Evolutionary conservation across 2,797 vertebrate genomes (phyloP).

Genomic region (Sebastes matsubarae): DNA sequence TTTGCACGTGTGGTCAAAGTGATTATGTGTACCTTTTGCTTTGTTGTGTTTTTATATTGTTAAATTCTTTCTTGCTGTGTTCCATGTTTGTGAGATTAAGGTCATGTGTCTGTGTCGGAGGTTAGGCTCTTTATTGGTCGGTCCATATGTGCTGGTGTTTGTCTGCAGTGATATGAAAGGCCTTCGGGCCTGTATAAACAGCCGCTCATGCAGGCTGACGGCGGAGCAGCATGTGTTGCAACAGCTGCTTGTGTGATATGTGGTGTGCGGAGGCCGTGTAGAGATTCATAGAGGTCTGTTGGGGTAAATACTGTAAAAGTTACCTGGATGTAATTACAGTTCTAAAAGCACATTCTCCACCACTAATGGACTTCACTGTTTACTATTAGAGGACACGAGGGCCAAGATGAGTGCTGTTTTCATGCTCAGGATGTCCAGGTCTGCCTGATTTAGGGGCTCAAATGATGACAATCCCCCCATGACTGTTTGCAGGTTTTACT

Average conservation of each 20-base stretch:
- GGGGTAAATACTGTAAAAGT: constrained; percentile 17
- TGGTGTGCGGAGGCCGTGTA: constrained; percentile 60
- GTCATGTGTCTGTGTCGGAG: constrained; percentile 73
- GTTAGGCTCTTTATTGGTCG: constrained; percentile 77
- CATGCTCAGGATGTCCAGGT: neutral
- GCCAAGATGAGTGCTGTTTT: neutral
- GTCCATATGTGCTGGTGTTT: constrained; percentile 71
- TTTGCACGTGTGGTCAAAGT: constrained; percentile 51
- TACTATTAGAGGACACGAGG: neutral
- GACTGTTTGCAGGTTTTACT: neutral
- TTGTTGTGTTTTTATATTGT: constrained; percentile 72
- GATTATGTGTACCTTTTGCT: constrained; percentile 57
- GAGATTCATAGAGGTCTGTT: constrained; percentile 44
- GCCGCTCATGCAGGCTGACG: constrained; percentile 65
- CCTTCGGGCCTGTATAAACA: constrained; percentile 82
- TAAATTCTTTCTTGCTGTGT: constrained; percentile 65
- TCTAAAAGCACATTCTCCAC: constrained; percentile 6
- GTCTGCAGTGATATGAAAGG: constrained; percentile 78
- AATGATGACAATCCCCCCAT: neutral
- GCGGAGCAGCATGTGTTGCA: constrained; percentile 80
- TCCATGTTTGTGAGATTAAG: constrained; percentile 73
- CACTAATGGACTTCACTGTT: constrained; percentile 2
- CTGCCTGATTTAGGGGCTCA: neutral
- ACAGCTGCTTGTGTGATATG: constrained; percentile 79
- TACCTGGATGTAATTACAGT: constrained; percentile 47